These are phyloP conservation scores for Lydus trimaculatus DNA, from an alignment of 2,888 invertebrate genomes.

Conservation along the genomic window DNA sequence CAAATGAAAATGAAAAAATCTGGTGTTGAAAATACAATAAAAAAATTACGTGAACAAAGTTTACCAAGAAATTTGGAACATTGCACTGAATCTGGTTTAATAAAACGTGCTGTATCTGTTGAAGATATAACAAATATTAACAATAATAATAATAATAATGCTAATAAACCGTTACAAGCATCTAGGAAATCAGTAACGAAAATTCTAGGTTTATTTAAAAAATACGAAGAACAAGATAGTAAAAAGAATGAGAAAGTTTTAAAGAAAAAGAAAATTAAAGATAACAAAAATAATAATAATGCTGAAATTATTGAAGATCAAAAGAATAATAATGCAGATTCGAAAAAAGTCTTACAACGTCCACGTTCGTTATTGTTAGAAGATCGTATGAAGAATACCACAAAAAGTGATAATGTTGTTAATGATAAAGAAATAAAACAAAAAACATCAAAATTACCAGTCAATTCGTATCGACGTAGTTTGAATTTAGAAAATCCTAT, in stretches of 20 bases:
- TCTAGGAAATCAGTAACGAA: conserved; percentile 75
- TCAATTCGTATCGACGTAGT: conserved; percentile 55
- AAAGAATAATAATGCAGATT: conserved; percentile 36
- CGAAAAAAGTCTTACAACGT: conserved; percentile 61
- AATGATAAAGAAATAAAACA: conserved; percentile 41
- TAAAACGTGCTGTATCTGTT: conserved; percentile 76
- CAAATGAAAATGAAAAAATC: conserved; percentile 54
- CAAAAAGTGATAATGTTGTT: conserved; percentile 58
- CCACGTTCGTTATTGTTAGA: conserved; percentile 66
- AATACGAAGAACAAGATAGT: conserved; percentile 68
- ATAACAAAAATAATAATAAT: conserved; percentile 28
- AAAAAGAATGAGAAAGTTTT: conserved; percentile 44
- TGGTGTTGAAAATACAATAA: conserved; percentile 64
- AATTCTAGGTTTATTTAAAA: conserved; percentile 80
- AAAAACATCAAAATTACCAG: conserved; percentile 54
- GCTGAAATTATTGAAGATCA: conserved; percentile 29
- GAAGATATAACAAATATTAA: conserved; percentile 68
- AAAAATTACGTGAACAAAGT: conserved; percentile 72
- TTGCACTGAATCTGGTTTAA: conserved; percentile 70
- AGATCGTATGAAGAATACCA: conserved; percentile 63
- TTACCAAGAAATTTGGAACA: conserved; percentile 65
- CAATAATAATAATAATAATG: conserved; percentile 41
- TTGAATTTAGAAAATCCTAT: conserved; percentile 56
- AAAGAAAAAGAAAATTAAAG: conserved; percentile 44
- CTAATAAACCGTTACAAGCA: conserved; percentile 62